Percentiles rank a stretch among this genome's conserved stretches.
phyloP scores from a whole-genome alignment of 53 echinoderm and acorn worm species.

The Crossaster papposus region DNA sequence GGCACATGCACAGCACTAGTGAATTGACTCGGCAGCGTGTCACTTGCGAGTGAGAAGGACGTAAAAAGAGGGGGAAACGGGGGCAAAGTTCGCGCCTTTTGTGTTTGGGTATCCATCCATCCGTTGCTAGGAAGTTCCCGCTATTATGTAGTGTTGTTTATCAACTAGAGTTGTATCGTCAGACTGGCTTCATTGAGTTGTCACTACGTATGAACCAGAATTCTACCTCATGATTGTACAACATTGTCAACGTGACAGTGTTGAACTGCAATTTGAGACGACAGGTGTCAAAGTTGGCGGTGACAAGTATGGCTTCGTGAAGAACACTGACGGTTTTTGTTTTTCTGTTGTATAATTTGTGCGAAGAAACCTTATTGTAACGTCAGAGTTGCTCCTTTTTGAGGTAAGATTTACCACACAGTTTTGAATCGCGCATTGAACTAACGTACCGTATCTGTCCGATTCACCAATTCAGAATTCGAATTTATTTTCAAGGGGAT shows the following conservation, averaged over 20 bases:
- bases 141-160: constrained; percentile 24
- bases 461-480: too few relatives aligned
- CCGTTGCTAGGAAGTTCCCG: constrained; percentile 39
- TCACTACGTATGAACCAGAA: not conserved
- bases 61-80: not conserved
- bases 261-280: not conserved
- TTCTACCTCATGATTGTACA: too few relatives aligned
- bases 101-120: constrained; percentile 19
- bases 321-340: not conserved
- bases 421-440: too few relatives aligned
- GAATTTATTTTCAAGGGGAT: too few relatives aligned
- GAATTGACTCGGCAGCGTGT: not conserved
- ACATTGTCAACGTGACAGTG: not conserved
- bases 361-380: too few relatives aligned
- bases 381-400: too few relatives aligned
- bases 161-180: not conserved
- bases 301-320: not conserved
- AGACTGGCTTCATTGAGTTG: not conserved
- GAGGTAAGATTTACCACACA: too few relatives aligned
- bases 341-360: not conserved
- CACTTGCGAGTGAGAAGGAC: not conserved
- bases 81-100: constrained; percentile 40
- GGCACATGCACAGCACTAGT: not conserved
- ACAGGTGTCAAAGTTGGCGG: not conserved
- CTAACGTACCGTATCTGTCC: too few relatives aligned